phyloP scores from a whole-genome alignment of 2,888 invertebrate genomes.

The Venusia cambrica region DNA sequence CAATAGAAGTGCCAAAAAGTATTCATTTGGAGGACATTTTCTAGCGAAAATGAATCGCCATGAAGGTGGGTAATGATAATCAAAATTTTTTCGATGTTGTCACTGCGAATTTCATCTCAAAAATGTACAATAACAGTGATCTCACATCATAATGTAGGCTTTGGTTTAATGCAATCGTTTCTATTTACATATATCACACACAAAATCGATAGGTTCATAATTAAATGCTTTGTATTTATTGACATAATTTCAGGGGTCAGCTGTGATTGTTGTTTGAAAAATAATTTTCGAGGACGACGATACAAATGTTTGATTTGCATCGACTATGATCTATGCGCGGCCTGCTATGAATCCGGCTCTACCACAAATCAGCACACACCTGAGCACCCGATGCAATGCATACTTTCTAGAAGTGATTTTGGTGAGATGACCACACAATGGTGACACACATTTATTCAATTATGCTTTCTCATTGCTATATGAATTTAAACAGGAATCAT shows the following conservation, averaged over 20 bases:
- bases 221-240: slow-evolving; percentile 52
- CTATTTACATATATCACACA: slow-evolving; percentile 24
- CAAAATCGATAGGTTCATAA: slow-evolving; percentile 33
- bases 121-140: slow-evolving; percentile 44
- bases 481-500: no score
- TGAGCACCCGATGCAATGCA: slow-evolving; percentile 99
- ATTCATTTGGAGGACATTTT: slow-evolving; percentile 68
- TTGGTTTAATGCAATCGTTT: slow-evolving; percentile 28
- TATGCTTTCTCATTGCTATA: slow-evolving; percentile 5
- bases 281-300: slow-evolving; percentile 97
- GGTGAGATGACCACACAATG: slow-evolving; percentile 78
- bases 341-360: slow-evolving; percentile 96
- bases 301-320: slow-evolving; percentile 99
- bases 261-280: slow-evolving; percentile 99
- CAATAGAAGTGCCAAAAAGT: slow-evolving; percentile 74
- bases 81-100: slow-evolving; percentile 79
- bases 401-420: slow-evolving; percentile 97
- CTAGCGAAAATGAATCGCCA: slow-evolving; percentile 93
- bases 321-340: slow-evolving; percentile 99
- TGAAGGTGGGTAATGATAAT: slow-evolving; percentile 91
- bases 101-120: slow-evolving; percentile 62
- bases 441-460: slow-evolving; percentile 20
- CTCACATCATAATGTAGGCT: slow-evolving; percentile 32
- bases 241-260: slow-evolving; percentile 92
- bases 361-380: slow-evolving; percentile 95